Percentiles rank a stretch among this genome's conserved stretches.
Evolutionary conservation across 2,888 invertebrate genomes (phyloP).

Genomic region (Drosophila hamatofila): DNA sequence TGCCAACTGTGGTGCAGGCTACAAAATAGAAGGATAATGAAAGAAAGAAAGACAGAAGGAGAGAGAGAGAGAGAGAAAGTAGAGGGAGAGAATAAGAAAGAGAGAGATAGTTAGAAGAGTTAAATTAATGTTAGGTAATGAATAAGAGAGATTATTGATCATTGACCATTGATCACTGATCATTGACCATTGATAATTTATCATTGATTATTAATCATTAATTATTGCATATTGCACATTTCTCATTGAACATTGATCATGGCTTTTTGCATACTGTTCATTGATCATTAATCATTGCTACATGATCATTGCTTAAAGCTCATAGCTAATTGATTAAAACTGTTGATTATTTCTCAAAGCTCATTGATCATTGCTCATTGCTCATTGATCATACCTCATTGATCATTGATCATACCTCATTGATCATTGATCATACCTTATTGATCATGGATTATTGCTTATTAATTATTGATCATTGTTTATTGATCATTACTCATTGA

Average conservation of each 20-base stretch:
- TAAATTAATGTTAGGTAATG: no score
- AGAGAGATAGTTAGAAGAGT: not conserved
- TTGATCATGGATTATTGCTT: not conserved
- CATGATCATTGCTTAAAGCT: no score
- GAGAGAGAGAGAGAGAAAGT: not conserved
- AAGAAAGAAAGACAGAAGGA: not conserved
- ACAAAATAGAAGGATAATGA: slow-evolving; percentile 84
- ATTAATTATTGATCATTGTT: not conserved
- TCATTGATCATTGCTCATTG: not conserved
- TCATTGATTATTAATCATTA: not conserved
- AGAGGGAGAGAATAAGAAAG: not conserved
- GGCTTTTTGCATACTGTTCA: not conserved
- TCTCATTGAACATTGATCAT: not conserved
- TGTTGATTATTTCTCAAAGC: not conserved
- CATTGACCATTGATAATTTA: no score
- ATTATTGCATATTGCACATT: not conserved
- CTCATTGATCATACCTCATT: not conserved
- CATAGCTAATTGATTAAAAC: not conserved
- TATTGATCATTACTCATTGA: not conserved
- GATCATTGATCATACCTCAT: not conserved
- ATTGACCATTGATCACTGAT: not conserved
- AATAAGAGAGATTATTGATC: not conserved
- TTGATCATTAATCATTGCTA: not conserved
- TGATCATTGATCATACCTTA: not conserved
- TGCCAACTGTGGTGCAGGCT: slow-evolving; percentile 87